Conservation (phyloP, 2,888 invertebrate species). For the Caenorhabditis drosophilae region DNA sequence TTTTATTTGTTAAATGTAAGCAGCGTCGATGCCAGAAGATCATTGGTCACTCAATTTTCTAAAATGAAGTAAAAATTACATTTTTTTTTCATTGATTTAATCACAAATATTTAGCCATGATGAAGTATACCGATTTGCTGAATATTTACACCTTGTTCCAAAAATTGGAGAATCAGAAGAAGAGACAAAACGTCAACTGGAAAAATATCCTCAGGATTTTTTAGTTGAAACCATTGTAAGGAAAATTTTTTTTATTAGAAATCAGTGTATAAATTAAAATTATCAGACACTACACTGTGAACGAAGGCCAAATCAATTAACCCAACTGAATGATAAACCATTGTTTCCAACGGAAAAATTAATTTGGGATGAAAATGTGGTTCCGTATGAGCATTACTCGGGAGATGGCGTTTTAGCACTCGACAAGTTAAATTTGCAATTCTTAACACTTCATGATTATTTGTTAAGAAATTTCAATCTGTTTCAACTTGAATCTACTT, state of each 20-base stretch:
- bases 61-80: too few relatives aligned
- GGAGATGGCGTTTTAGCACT: slow-evolving; percentile 87
- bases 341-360: slow-evolving; percentile 96
- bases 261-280: not conserved
- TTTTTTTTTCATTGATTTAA: too few relatives aligned
- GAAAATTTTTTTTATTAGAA: slow-evolving; percentile 30
- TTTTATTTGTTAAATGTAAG: slow-evolving; percentile 93
- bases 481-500: slow-evolving; percentile 95
- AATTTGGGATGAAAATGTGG: slow-evolving; percentile 98
- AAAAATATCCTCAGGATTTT: slow-evolving; percentile 77
- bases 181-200: slow-evolving; percentile 1
- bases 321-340: slow-evolving; percentile 95
- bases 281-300: slow-evolving; percentile 56
- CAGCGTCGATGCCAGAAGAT: slow-evolving; percentile 87
- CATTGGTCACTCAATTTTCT: slow-evolving; percentile 82
- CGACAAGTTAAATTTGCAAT: slow-evolving; percentile 96
- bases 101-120: too few relatives aligned
- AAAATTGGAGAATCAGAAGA: slow-evolving; percentile 70
- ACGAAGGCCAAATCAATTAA: slow-evolving; percentile 75
- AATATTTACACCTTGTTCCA: slow-evolving; percentile 85
- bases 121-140: slow-evolving; percentile 84
- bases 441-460: slow-evolving; percentile 96
- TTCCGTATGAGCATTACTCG: slow-evolving; percentile 94
- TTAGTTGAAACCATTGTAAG: slow-evolving; percentile 84
- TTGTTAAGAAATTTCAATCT: slow-evolving; percentile 93